Base-by-base conservation (phyloP, 37 sponge, comb jelly and placozoan species). In the Oscarella lobularis region DNA sequence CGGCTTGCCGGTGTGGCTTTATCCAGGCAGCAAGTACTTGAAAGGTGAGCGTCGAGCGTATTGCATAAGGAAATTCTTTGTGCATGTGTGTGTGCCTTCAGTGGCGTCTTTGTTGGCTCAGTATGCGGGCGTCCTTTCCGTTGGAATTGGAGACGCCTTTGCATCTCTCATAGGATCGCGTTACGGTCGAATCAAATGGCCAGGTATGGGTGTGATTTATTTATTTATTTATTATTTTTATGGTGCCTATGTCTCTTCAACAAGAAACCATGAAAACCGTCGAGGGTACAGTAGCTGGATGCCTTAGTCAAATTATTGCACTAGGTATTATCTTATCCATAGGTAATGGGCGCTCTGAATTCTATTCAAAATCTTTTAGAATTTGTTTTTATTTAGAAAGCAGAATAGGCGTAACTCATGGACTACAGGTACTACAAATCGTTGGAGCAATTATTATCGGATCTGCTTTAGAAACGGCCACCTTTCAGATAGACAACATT, bases 141-240 rank as follows among this genome's bases (percentile, higher is more conserved):
- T 90, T 39, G 95, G 95, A 36, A 71, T 94, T 2, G 92, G 92
- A 14, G 95, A 94, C 71, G 68, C 86, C 5, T 67, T 90, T 40
- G 95, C 95, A 20, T 76, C 89, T 33, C 66, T 90, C 33, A 76
- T 67, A 35, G 95, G 95, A 0, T 85, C 66, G 2, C 69, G 73
- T 29, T 33, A 80, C 27, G 95, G 95, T 2, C 32, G 40, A 5
- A 32, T 39, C 4, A 76, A 41, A 80, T 80, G 81, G 81, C 31
- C 71, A 5, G 33, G 71, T 68, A 27, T 48, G 60, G 9, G 60
- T 20, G 20, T 20, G 60, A 48, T 48, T 9, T 48, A 48, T 27
- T 48, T 27, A 9, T 27, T 20, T 9, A 48, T 48, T 9, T 48
- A 9, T 48, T 48, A 20, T 27, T 20, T 48, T 48, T 48, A 9